Conservation (phyloP, 2,113 vertebrate species). For the Nyctereutes procyonoides region DNA sequence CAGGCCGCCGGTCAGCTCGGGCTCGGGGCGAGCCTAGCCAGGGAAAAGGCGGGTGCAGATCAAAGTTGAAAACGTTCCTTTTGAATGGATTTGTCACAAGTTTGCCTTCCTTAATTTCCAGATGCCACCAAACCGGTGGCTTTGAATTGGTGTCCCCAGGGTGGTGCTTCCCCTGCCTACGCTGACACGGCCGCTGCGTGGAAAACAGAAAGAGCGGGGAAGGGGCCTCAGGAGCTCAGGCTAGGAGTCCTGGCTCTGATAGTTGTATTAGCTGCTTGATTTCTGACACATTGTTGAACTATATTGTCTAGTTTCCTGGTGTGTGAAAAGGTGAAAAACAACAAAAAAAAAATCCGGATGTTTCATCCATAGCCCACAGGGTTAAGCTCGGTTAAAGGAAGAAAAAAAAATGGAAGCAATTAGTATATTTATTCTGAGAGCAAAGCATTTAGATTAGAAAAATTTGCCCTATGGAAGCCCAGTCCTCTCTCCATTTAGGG, state of each 20-base stretch:
- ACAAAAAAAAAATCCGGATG: neutral
- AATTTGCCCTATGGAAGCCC: neutral
- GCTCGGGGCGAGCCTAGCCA: slow-evolving; percentile 16
- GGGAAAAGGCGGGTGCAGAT: slow-evolving; percentile 54
- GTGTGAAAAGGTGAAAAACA: neutral
- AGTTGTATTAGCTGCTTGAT: neutral
- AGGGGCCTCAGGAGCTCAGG: too few species aligned
- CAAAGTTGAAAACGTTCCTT: slow-evolving; percentile 29
- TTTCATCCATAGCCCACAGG: neutral
- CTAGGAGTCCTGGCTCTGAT: neutral
- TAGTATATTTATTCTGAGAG: neutral
- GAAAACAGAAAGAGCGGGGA: neutral
- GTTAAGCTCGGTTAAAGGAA: neutral
- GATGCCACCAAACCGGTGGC: neutral
- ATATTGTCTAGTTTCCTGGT: neutral
- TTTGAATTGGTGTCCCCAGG: neutral
- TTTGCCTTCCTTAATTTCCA: slow-evolving; percentile 65
- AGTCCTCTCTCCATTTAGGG: neutral
- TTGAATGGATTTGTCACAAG: slow-evolving; percentile 54
- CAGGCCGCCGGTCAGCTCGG: neutral
- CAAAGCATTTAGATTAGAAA: slow-evolving; percentile 22
- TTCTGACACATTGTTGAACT: neutral
- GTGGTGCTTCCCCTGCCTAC: neutral
- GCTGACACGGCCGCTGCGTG: neutral
- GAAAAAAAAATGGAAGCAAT: neutral